These are phyloP conservation scores for Aricia artaxerxes DNA, from an alignment of 2,888 invertebrate species.

Conservation along the genomic window DNA sequence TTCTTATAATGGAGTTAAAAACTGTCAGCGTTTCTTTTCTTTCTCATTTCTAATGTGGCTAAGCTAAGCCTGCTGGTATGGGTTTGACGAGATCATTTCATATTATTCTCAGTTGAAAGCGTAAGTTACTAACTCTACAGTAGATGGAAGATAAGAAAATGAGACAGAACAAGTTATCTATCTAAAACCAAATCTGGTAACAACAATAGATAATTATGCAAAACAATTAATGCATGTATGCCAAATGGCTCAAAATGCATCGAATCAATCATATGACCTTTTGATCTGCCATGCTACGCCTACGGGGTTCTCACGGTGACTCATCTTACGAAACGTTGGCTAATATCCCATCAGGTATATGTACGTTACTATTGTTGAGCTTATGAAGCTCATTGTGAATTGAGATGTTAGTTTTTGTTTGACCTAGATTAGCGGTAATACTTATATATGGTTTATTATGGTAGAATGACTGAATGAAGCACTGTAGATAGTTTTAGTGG, in stretches of 20 bases:
- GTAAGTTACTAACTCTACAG: background rate
- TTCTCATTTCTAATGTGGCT: too few species aligned
- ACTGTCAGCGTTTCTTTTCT: too few species aligned
- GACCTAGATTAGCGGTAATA: background rate
- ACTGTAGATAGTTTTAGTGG: too few species aligned
- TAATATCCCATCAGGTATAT: slow-evolving; percentile 41
- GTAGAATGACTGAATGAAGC: background rate
- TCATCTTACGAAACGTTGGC: slow-evolving; percentile 45
- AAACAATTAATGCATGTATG: slow-evolving; percentile 16
- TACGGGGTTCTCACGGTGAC: slow-evolving; percentile 45
- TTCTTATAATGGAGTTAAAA: too few species aligned
- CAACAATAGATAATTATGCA: slow-evolving; percentile 15
- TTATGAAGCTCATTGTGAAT: slow-evolving; percentile 6
- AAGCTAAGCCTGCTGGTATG: too few species aligned
- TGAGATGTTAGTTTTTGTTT: background rate
- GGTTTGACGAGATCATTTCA: too few species aligned
- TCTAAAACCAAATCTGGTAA: background rate
- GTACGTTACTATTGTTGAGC: slow-evolving; percentile 39
- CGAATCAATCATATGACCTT: slow-evolving; percentile 14
- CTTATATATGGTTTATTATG: background rate
- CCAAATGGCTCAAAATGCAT: slow-evolving; percentile 7
- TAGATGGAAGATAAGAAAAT: background rate
- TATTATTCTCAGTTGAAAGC: too few species aligned
- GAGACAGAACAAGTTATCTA: background rate
- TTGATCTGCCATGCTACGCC: slow-evolving; percentile 41